Base-by-base conservation (phyloP, 2,888 invertebrate genomes). In the Leuctra nigra region DNA sequence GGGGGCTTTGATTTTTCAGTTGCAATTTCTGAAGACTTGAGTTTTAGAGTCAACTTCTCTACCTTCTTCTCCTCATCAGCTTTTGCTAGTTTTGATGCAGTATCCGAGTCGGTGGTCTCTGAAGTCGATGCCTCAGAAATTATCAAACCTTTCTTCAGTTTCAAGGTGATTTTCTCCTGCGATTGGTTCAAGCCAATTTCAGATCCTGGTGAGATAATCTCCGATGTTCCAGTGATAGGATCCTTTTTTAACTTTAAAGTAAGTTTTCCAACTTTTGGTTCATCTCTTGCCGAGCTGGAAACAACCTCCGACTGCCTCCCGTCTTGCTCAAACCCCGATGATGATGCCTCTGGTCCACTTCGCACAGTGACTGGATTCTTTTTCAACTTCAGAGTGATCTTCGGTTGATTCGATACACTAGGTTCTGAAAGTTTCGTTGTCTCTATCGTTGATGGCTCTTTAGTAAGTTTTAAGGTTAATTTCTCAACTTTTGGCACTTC, bases 201-300 rank as follows among this genome's bases (percentile, higher is more conserved):
- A 6, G 29, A 11, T 29, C 11, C 29, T 7, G 29, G 29, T 29
- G 25, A 47, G 9, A 25, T 24, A 25, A n/a, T n/a, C 20, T 48
- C 33, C 33, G 48, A 33, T 2, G 23, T 23, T 13, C 44, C 38
- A 14, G 20, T 18, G 20, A 53, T 20, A 2, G 25, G 18, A 20
- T 59, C 56, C 52, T 57, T 60, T 25, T 52, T 58, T 4, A 57
- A 36, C 29, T 58, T 60, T 9, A 60, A 47, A 24, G 60, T 60
- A 39, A 60, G 53, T 46, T 60, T 60, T 11, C 55, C 60, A 24
- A 65, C 64, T 60, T 72, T 72, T 68, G 56, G 78, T 76, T 76
- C 69, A 76, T 59, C 36, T 36, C 22, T 47, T 35, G 41, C 41
- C 33, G 57, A 44, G 24, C 57, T 57, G 24, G 53, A 53, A 23